Conservation (phyloP, 2,113 vertebrate species). For the Ictalurus punctatus region DNA sequence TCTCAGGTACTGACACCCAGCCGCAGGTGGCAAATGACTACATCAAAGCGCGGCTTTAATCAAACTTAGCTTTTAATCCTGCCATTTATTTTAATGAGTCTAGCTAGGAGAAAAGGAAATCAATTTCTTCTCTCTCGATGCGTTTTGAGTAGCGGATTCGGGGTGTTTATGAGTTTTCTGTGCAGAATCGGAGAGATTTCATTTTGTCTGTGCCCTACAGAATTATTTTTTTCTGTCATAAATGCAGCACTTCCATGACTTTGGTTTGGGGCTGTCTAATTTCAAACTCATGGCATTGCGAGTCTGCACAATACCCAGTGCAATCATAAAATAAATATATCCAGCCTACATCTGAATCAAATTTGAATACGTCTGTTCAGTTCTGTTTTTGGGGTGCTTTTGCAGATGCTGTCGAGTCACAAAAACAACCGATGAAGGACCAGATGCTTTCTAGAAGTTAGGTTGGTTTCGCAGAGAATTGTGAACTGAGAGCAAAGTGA, state of each 20-base stretch:
- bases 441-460: neutral
- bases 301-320: slow-evolving; percentile 32
- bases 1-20: slow-evolving; percentile 48
- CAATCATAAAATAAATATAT: slow-evolving; percentile 39
- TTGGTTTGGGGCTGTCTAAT: slow-evolving; percentile 41
- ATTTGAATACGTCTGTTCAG: slow-evolving; percentile 13
- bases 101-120: slow-evolving; percentile 50
- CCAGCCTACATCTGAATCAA: slow-evolving; percentile 28
- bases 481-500: neutral
- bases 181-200: slow-evolving; percentile 9
- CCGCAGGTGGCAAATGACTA: slow-evolving; percentile 53
- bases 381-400: slow-evolving; percentile 9
- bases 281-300: slow-evolving; percentile 25
- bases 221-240: slow-evolving; percentile 33
- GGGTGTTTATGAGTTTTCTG: slow-evolving; percentile 27
- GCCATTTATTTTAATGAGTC: slow-evolving; percentile 57
- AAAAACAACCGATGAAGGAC: neutral
- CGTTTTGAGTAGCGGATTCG: slow-evolving; percentile 33
- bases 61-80: slow-evolving; percentile 55
- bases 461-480: neutral
- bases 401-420: neutral
- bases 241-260: slow-evolving; percentile 30
- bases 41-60: slow-evolving; percentile 55
- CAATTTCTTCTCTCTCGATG: slow-evolving; percentile 41
- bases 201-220: slow-evolving; percentile 30